phyloP scores from a whole-genome alignment of 1,140 invertebrate species.

The Campoletis sonorensis region DNA sequence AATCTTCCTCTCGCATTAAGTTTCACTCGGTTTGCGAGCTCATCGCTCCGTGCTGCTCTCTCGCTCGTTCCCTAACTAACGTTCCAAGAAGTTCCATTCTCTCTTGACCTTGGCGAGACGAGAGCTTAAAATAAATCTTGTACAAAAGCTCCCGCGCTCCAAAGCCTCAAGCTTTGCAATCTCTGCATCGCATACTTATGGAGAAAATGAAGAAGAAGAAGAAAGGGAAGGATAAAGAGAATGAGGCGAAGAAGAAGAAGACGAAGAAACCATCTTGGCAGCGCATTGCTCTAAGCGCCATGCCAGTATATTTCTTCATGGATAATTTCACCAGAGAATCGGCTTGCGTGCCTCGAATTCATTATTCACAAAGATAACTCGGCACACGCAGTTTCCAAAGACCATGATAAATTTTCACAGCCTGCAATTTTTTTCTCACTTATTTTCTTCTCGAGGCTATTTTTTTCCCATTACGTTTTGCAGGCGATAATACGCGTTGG shows the following conservation, averaged over 20 bases:
- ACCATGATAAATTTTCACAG: neutral
- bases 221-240: neutral
- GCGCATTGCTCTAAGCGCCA: neutral
- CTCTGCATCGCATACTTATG: neutral
- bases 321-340: slow-evolving; percentile 3
- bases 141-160: neutral
- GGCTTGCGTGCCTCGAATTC: neutral
- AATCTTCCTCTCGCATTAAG: neutral
- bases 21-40: neutral
- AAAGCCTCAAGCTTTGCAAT: neutral
- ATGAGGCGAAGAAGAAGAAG: neutral
- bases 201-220: neutral
- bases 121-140: slow-evolving; percentile 15
- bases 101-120: slow-evolving; percentile 6
- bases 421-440: neutral
- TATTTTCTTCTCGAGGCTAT: neutral
- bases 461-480: neutral
- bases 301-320: neutral
- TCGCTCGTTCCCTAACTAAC: neutral
- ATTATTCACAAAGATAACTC: slow-evolving; percentile 4
- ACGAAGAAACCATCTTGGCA: neutral
- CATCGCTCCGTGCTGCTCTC: neutral
- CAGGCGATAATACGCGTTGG: neutral
- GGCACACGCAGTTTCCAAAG: neutral
- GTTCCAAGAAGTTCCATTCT: slow-evolving; percentile 1